Conservation (phyloP, 2,113 vertebrate genomes). For the Sapayoa aenigma region DNA sequence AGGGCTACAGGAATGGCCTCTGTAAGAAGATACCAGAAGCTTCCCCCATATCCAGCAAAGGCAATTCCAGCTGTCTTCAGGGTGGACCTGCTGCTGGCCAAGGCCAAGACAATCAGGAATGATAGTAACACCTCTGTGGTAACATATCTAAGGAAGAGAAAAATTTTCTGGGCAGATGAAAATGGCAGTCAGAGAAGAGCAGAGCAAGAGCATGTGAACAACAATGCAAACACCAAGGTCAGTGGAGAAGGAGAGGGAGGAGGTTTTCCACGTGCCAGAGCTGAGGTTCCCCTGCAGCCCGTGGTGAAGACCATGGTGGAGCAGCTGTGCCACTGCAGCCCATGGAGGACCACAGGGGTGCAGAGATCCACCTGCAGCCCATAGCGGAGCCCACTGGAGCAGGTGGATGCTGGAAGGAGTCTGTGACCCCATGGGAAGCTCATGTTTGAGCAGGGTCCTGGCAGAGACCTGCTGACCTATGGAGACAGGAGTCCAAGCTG, state of each 20-base stretch:
- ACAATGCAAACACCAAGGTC: not conserved
- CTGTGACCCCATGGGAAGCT: not conserved
- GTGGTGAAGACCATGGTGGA: not conserved
- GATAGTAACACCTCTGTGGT: not conserved
- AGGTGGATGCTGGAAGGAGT: not conserved
- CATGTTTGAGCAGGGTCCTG: not conserved
- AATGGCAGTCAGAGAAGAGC: not conserved
- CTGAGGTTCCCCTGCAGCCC: not conserved
- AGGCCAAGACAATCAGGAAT: not conserved
- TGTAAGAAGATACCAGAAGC: not conserved
- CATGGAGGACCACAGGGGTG: not conserved
- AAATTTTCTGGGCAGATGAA: not conserved
- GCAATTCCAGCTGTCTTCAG: not conserved
- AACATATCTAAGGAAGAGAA: not conserved
- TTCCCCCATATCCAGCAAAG: not conserved
- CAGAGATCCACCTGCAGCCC: not conserved
- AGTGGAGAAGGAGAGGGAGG: not conserved
- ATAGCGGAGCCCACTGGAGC: not conserved
- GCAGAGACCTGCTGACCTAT: not conserved
- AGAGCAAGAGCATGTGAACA: not conserved
- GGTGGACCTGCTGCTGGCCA: not conserved
- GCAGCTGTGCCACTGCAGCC: not conserved
- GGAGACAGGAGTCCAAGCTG: not conserved
- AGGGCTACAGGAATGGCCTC: not conserved
- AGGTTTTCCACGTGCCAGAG: not conserved